Evolutionary conservation across 1,140 invertebrate species (phyloP).

Genomic region (Orchestia grillus): DNA sequence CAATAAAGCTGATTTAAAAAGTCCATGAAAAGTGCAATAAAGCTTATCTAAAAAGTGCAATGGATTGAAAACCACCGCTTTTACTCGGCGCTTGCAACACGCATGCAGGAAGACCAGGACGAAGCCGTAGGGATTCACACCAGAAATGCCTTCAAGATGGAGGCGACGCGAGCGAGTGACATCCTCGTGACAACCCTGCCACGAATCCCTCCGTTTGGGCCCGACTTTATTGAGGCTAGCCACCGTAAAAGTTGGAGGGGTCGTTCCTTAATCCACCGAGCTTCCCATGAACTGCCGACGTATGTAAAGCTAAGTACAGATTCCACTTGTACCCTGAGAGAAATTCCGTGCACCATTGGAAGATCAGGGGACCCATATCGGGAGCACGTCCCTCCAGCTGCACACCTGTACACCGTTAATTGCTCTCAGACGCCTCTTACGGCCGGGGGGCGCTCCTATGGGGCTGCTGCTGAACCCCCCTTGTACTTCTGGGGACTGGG

Average conservation of each 20-base stretch:
- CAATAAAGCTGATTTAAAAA: too few relatives aligned
- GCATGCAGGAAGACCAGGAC: too few relatives aligned
- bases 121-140: too few relatives aligned
- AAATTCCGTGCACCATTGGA: constrained; percentile 39
- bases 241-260: not conserved
- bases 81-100: too few relatives aligned
- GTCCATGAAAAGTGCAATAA: too few relatives aligned
- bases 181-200: too few relatives aligned
- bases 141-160: too few relatives aligned
- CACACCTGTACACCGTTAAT: not conserved
- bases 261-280: not conserved
- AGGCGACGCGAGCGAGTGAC: too few relatives aligned
- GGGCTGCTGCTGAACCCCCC: not conserved
- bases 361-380: not conserved
- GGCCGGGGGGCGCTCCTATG: not conserved
- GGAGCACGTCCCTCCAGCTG: not conserved
- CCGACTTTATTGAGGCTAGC: not conserved
- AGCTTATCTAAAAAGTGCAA: too few relatives aligned
- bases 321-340: not conserved
- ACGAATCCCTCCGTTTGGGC: too few relatives aligned
- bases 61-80: too few relatives aligned
- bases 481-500: not conserved
- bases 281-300: not conserved
- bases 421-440: not conserved
- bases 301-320: constrained; percentile 17